phyloP scores from a whole-genome alignment of 2,888 invertebrate species.

The Cheilosia impressa region DNA sequence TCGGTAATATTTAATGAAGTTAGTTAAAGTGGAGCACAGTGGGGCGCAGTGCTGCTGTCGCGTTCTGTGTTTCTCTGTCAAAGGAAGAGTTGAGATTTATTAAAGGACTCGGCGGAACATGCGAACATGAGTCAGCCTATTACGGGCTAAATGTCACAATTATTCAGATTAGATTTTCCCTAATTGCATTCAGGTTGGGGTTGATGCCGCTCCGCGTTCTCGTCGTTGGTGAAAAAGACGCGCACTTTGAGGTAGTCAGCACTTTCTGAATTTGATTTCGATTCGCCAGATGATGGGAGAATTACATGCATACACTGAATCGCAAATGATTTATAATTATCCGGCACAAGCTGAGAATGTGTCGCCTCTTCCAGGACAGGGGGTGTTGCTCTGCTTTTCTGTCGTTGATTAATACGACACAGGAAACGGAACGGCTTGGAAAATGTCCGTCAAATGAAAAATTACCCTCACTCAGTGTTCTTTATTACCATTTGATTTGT shows the following conservation, averaged over 20 bases:
- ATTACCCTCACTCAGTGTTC: neutral
- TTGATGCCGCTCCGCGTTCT: conserved; percentile 16
- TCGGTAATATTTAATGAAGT: conserved; percentile 67
- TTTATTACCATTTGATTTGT: neutral
- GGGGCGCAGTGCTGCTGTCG: neutral
- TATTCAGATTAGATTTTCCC: conserved; percentile 68
- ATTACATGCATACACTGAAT: neutral
- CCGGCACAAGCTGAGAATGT: neutral
- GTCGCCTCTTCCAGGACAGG: neutral
- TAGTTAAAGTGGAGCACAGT: conserved; percentile 31
- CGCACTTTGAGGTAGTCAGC: conserved; percentile 27
- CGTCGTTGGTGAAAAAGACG: conserved; percentile 2
- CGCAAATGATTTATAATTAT: neutral
- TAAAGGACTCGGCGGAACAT: conserved; percentile 21
- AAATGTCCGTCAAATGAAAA: neutral
- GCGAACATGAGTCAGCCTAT: conserved; percentile 50
- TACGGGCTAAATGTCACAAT: conserved; percentile 68
- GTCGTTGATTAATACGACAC: neutral
- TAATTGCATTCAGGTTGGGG: conserved; percentile 64
- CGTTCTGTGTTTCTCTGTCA: neutral
- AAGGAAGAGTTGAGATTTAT: conserved; percentile 58
- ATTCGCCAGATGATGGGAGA: neutral
- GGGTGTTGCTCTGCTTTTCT: neutral
- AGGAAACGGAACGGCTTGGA: neutral
- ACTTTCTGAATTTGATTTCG: conserved; percentile 27